Base-by-base conservation (phyloP, 2,797 vertebrate genomes). In the Enteromius fasciolatus region DNA sequence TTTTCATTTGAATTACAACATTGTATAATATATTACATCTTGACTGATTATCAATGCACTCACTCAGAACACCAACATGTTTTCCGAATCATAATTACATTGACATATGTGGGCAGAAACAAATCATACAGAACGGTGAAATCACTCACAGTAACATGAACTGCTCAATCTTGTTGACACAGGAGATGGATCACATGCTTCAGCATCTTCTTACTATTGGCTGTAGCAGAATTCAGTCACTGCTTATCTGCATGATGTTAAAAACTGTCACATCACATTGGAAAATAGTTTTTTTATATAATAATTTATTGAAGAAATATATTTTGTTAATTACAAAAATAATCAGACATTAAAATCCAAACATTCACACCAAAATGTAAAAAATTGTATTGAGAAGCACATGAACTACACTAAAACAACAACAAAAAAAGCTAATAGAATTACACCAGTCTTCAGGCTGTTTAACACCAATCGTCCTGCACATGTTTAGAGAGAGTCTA, bases 401-500 rank as follows among this genome's bases (percentile, higher is more conserved):
- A 63, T 63, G 25, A 28, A 18, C 4, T 64, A 33, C 28, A 10
- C 15, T 9, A 33, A 31, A 64, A 33, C 10, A 41, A 10, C 1
- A 41, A 10, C 1, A 63, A 25, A 15, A 61, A 64, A 64, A 66
- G 9, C 33, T 7, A 66, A 36, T 10, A 11, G 17, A 66, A 36
- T 66, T 66, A 64, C 31, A 11, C 7, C 6, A 18, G 61, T 18
- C 63, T 64, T 33, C 31, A 14, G 72, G 57, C 12, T 2, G 57
- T 48, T 78, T 50, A 78, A 78, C 59, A 28, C 14, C 28, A 52
- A 52, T 52, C 50, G n/a, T 41, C 63, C 50, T 64, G 59, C 59
- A 15, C 81, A 74, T 75, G 61, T 87, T 91, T 86, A 89, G 88
- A 61, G 88, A 57, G 50, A 76, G 77, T 83, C 83, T 91, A 92